Base-by-base conservation (phyloP, 2,888 invertebrate genomes). In the Cetonia aurata region DNA sequence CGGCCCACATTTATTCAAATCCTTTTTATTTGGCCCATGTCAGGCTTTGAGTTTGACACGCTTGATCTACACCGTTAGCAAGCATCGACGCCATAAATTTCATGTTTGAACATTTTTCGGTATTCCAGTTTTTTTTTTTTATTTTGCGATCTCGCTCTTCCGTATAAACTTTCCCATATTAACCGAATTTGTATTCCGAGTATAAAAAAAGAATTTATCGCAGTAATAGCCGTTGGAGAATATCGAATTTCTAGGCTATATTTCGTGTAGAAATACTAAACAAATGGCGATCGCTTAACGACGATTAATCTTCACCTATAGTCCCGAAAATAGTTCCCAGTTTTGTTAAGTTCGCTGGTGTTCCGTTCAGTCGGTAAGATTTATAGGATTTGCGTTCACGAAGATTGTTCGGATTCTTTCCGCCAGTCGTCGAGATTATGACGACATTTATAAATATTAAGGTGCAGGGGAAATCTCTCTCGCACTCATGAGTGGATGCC, bases 391-490 rank as follows among this genome's bases (percentile, higher is more conserved):
- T n/a, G 13, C 50, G 62, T 62, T 48, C 48, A 42, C 33, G 48
- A 62, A 48, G 62, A 62, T 62, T 62, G 62, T 62, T 62, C 62
- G 48, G 13, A 62, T 62, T 62, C 62, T 62, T 62, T 62, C 62
- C 48, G 31, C 62, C 62, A 33, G 62, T 62, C 48, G n/a, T 33
- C 62, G 62, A 62, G 62, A 62, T 62, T 62, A 62, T 62, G 62
- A 62, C 62, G 62, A 62, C 62, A 62, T 48, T 62, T 62, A 62
- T 62, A 62, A 62, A 62, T 62, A 62, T 62, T 62, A 62, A 62
- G 62, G 62, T 48, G 62, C 62, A 33, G 48, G 31, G 48, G 55
- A 46, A 46, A 53, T 41, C 37, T 50, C 59, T 59, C 41, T 31
- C 52, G n/a, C 33, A 13, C 50, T 48, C 53, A n/a, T 53, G 42